Base-by-base conservation (phyloP, 2,888 invertebrate species). In the Synergus japonicus region DNA sequence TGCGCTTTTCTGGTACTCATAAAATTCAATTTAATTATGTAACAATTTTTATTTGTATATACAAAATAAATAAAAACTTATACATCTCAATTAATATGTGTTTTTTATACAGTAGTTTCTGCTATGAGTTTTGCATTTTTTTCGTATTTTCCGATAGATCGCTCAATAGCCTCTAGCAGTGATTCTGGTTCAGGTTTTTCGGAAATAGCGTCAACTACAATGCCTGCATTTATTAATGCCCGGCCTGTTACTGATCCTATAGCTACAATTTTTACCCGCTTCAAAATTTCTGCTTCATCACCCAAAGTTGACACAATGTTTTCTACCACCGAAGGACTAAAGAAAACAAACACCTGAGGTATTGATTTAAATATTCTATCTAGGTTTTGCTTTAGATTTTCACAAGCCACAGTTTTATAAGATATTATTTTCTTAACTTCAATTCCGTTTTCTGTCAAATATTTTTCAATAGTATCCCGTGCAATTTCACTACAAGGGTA, bases 401-500 rank as follows among this genome's bases (percentile, higher is more conserved):
- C 84, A 43, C 86, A 86, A 8, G 89, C 85, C 67, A 89, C 80
- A 22, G 92, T 91, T 78, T 85, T 83, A 76, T 92, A 92, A 18
- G 85, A 89, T 37, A 88, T 46, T 29, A 91, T 78, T 82, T 89
- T 91, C 15, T 86, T 78, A 9, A 91, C 67, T 12, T 77, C 12
- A 46, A 91, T 85, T 9, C 81, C 69, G 49, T 85, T 84, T 7
- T 84, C 79, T 12, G 12, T 82, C 54, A 92, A 85, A 60, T 83
- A 82, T 77, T 84, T 81, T 37, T 87, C 85, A 9, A 92, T 86
- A 15, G 90, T 91, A 9, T 91, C 90, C 37, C 89, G 82, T 4
- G 91, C 90, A 65, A 92, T 91, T 69, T 89, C 88, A 79, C 92
- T 92, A 76, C 91, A 92, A 15, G 92, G 92, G 76, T 91, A 90